Conservation (phyloP, 2,797 vertebrate species). For the Chloroceryle inda region DNA sequence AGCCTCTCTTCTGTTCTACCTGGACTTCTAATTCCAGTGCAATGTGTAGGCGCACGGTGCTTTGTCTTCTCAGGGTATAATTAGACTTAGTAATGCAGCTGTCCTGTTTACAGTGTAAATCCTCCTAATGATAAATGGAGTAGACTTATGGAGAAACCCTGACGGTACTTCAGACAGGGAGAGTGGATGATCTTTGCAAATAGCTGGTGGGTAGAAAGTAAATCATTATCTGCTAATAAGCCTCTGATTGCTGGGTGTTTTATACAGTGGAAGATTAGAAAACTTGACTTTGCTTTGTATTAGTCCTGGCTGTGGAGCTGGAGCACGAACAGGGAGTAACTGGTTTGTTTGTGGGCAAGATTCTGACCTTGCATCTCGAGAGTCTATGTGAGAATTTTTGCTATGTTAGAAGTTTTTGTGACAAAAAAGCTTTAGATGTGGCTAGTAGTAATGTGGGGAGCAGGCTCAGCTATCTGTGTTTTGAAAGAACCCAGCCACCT, state of each 20-base stretch:
- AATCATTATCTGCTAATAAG: conserved; percentile 67
- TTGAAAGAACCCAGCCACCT: background rate
- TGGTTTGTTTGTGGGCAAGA: background rate
- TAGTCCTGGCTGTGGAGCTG: background rate
- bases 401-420: background rate
- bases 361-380: background rate
- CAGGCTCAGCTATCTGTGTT: background rate
- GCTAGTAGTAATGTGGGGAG: background rate
- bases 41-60: conserved; percentile 67
- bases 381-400: background rate
- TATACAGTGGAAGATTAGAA: background rate
- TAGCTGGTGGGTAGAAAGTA: conserved; percentile 68
- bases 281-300: background rate
- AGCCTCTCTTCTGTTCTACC: conserved; percentile 54
- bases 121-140: conserved; percentile 83
- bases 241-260: conserved; percentile 41
- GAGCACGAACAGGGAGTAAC: background rate
- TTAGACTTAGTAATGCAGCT: conserved; percentile 85
- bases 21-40: conserved; percentile 69
- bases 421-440: background rate
- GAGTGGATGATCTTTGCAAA: conserved; percentile 71
- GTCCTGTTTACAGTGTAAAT: conserved; percentile 85
- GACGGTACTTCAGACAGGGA: conserved; percentile 71
- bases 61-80: conserved; percentile 81
- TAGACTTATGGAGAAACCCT: conserved; percentile 78